phyloP scores from a whole-genome alignment of 2,888 invertebrate species.

The Petrolisthes cinctipes region DNA sequence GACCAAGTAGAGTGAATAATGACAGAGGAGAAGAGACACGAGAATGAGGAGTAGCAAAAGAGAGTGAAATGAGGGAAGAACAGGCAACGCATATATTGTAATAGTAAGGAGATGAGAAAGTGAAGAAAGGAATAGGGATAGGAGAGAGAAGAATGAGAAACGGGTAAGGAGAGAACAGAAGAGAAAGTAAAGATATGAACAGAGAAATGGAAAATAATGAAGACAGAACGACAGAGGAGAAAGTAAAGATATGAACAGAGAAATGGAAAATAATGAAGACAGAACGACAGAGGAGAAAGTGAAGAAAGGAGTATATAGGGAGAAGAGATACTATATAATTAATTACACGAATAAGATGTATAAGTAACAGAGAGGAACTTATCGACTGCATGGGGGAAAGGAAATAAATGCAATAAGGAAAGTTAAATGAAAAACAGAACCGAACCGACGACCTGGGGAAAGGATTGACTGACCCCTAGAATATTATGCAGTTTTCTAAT shows the following conservation, averaged over 20 bases:
- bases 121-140: background rate
- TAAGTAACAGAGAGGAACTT: too few species aligned
- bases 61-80: background rate
- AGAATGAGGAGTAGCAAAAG: background rate
- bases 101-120: background rate
- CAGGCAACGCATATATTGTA: background rate
- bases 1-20: background rate
- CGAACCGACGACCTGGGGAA: too few species aligned
- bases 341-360: too few species aligned
- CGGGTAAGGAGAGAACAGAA: background rate
- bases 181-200: background rate
- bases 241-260: background rate
- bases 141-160: background rate
- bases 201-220: too few species aligned
- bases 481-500: too few species aligned
- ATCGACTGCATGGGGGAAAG: too few species aligned
- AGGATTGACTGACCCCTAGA: too few species aligned
- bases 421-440: too few species aligned
- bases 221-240: background rate
- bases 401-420: too few species aligned
- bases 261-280: too few species aligned
- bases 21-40: background rate
- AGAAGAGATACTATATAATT: too few species aligned
- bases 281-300: background rate
- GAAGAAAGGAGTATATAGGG: too few species aligned